Conservation (phyloP, 2,797 vertebrate genomes). For the Sebastes umbrosus region DNA sequence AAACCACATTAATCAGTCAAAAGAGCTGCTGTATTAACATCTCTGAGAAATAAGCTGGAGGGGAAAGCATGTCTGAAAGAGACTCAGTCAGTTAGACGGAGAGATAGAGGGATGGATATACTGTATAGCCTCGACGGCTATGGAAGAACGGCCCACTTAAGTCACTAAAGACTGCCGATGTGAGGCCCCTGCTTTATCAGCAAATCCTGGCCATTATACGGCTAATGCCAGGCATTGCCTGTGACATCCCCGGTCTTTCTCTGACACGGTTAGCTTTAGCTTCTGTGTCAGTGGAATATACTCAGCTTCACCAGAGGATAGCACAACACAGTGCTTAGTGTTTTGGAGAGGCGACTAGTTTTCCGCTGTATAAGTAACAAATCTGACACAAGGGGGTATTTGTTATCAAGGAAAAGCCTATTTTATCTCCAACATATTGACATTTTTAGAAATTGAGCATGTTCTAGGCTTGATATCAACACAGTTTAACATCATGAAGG, state of each 20-base stretch:
- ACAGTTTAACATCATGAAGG: neutral
- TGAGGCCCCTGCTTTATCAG: slow-evolving; percentile 79
- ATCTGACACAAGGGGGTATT: neutral
- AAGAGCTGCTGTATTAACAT: neutral
- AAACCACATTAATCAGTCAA: neutral
- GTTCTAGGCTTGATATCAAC: neutral
- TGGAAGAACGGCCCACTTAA: slow-evolving; percentile 73
- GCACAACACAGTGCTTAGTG: slow-evolving; percentile 12
- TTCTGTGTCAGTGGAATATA: slow-evolving; percentile 58
- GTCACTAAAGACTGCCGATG: slow-evolving; percentile 72
- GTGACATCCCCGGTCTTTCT: slow-evolving; percentile 77
- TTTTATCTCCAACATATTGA: neutral
- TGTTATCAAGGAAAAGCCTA: neutral
- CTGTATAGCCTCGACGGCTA: slow-evolving; percentile 65
- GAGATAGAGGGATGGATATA: slow-evolving; percentile 60
- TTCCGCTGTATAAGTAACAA: neutral
- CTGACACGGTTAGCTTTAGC: slow-evolving; percentile 65
- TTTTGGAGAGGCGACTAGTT: neutral
- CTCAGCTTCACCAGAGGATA: slow-evolving; percentile 39
- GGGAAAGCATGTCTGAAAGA: slow-evolving; percentile 21
- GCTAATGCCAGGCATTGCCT: slow-evolving; percentile 77
- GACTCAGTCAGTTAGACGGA: slow-evolving; percentile 26
- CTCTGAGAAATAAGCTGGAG: neutral
- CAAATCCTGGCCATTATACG: slow-evolving; percentile 82
- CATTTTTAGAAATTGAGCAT: neutral